Base-by-base conservation (phyloP, 2,797 vertebrate species). In the Enteromius unitaeniatus region DNA sequence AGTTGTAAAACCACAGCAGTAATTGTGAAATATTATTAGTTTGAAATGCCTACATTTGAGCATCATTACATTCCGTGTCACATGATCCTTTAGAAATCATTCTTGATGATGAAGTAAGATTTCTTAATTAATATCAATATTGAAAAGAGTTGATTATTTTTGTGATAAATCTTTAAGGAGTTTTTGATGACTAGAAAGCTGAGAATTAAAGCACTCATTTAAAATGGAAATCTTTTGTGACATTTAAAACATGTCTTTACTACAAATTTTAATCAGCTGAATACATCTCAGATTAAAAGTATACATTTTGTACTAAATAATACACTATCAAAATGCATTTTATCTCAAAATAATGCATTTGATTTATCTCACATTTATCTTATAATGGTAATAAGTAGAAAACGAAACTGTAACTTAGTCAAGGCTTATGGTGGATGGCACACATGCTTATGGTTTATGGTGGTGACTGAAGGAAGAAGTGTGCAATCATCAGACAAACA, bases 401-500 rank as follows among this genome's bases (percentile, higher is more conserved):
- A 31, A 31, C 69, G 21, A 76, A 73, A 60, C 73, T 80, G 51
- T 45, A 82, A 88, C 84, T 87, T 86, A 55, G 83, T 89, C 88
- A 87, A 64, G 62, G 34, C 13, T 55, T 47, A n/a, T 0, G 34
- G 23, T 1, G 0, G 26, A 31, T 49, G 2, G 15, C 26, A 28
- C 11, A 67, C 86, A 72, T 87, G 34, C 34, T 34, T 34, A 34
- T 34, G 34, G 34, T 34, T 34, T 34, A 34, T 34, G 34, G 34
- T 34, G 34, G 34, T 90, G 7, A 81, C 77, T 90, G 7, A 81
- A 90, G 89, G 91, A 82, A 53, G 49, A 45, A 78, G 88, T 80
- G 87, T 5, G 79, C 78, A 19, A 86, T 90, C 89, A 93, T 91
- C 91, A 86, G 88, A 90, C 87, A 64, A 87, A 86, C 58, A 77